Evolutionary conservation across 1,140 invertebrate species (phyloP).

Genomic region (Euglossa dilemma): DNA sequence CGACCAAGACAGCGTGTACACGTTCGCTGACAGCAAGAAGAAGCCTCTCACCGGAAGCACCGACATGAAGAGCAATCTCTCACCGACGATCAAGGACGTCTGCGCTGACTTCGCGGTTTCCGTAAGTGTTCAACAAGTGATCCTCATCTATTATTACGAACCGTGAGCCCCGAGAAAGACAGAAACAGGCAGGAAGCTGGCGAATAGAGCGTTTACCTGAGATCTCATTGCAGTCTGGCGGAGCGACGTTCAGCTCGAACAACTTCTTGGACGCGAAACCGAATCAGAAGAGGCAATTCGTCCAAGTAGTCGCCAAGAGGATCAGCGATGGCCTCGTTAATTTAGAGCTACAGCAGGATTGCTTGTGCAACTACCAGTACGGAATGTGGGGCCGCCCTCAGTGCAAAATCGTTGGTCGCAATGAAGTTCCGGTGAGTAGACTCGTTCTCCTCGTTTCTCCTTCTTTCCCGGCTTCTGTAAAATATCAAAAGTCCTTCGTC

Average conservation of each 20-base stretch:
- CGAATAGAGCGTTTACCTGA: neutral
- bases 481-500: neutral
- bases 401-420: conserved; percentile 80
- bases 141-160: neutral
- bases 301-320: conserved; percentile 81
- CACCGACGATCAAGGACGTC: conserved; percentile 81
- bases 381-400: conserved; percentile 71
- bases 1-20: conserved; percentile 82
- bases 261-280: conserved; percentile 83
- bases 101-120: conserved; percentile 83
- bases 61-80: conserved; percentile 81
- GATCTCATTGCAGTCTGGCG: conserved; percentile 81
- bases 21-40: conserved; percentile 84
- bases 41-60: conserved; percentile 80
- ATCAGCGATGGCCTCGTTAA: conserved; percentile 80
- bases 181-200: neutral
- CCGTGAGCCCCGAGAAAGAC: neutral
- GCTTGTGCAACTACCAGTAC: conserved; percentile 80
- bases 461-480: neutral
- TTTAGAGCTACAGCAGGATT: conserved; percentile 81
- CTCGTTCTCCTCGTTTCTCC: neutral
- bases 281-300: conserved; percentile 84
- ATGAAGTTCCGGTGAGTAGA: conserved; percentile 67
- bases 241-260: conserved; percentile 83
- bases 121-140: conserved; percentile 73